Evolutionary conservation across 2,888 invertebrate species (phyloP), one percentile per base, ranked within the genome.

Genomic region (Anticlea derivata): DNA sequence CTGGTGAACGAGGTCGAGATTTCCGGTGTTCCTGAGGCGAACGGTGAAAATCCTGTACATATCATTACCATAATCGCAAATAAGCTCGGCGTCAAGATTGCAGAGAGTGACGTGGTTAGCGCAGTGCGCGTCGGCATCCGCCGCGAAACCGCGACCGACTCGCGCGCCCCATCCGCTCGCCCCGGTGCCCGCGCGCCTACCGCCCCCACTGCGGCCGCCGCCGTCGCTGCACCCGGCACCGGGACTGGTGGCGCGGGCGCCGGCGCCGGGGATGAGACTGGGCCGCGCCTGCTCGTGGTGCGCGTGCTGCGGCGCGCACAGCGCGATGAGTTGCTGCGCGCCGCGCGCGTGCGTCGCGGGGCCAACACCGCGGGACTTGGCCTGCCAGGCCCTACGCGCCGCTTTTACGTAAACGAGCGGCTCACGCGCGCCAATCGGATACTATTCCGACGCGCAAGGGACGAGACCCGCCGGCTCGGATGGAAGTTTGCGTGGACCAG

Each of bases 1-100:
- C 17, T 62, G 1, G 31, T 41, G 0, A 55, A 46, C 13, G 59
- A 63, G 17, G 4, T 62, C 0, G 60, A 60, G 17, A 54, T 63
- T 1, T 29, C 55, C 0, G 53, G 58, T 2, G 27, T 58, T 12
- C 58, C 63, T 0, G 63, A 61, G 24, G 8, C 5, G 1, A 26
- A 22, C 1, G 50, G 46, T 0, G 61, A 62, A 31, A 55, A 58
- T 38, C 10, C 44, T 0, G 41, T 17, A 0, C 65, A 63, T 6
- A 5, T 54, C 0, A 38, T 52, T 0, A 17, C 39, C 0, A 5
- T 43, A 6, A 11, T 59, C 5, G 56, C 53, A 0, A 41, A 30
- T 1, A 64, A 60, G 12, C 33, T 62, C 0, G 61, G 57, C 0
- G 45, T 61, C 0, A 23, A 35, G 6, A 5, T 62, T 6, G 46